A percentile compares a stretch with the other conserved stretches of the same genome.
These are phyloP conservation scores for Diprion similis DNA, from an alignment of 1,140 invertebrate species.

Conservation along the genomic window DNA sequence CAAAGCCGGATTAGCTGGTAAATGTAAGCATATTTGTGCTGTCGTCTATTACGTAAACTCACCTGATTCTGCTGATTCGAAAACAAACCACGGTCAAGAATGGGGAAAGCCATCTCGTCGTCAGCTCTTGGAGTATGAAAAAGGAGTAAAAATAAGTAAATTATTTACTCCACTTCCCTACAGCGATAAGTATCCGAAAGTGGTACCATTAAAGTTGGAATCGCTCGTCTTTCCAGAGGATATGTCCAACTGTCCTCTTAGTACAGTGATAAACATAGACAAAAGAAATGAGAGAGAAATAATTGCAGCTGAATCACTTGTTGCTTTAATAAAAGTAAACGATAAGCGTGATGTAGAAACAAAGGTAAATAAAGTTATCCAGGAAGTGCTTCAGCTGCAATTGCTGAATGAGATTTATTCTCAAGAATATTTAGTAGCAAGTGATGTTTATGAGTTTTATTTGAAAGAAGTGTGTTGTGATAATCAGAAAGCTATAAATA, in stretches of 20 bases:
- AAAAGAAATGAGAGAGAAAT: conserved; percentile 21
- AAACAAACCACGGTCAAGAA: conserved; percentile 24
- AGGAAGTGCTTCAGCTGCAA: conserved; percentile 21
- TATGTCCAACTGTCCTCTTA: conserved; percentile 4
- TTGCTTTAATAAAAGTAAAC: not conserved
- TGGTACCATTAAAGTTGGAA: not conserved
- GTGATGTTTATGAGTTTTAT: conserved; percentile 11
- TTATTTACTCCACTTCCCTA: conserved; percentile 8
- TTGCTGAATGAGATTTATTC: conserved; percentile 6
- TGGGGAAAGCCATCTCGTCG: conserved; percentile 25
- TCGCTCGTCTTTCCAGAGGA: not conserved
- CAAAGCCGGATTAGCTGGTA: conserved; percentile 20
- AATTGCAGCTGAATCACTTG: conserved; percentile 17
- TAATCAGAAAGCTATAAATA: conserved; percentile 8
- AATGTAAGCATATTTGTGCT: conserved; percentile 28
- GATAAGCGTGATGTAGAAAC: not conserved
- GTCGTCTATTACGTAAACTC: conserved; percentile 25
- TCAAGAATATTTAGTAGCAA: not conserved
- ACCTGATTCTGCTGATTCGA: conserved; percentile 14
- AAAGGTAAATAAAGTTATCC: conserved; percentile 15
- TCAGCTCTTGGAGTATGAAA: conserved; percentile 22
- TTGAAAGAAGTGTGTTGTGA: conserved; percentile 17
- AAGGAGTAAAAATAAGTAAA: conserved; percentile 18
- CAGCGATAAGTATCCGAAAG: not conserved
- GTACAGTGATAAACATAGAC: conserved; percentile 11